Evolutionary conservation across 1,140 invertebrate species (phyloP).

Genomic region (Ceratina calcarata): DNA sequence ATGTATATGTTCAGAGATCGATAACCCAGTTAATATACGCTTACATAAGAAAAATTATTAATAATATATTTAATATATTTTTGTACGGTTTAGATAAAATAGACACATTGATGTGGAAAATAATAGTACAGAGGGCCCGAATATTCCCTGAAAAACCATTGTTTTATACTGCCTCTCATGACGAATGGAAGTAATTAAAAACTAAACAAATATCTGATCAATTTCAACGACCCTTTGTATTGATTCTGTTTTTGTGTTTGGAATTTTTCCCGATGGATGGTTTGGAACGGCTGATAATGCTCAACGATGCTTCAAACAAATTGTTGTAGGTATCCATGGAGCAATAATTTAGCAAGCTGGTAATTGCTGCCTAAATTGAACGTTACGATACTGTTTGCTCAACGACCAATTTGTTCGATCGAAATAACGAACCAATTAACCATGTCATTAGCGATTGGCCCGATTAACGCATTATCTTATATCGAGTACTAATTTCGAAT

Average conservation of each 20-base stretch:
- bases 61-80: too few relatives aligned
- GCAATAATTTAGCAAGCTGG: constrained; percentile 13
- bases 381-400: not conserved
- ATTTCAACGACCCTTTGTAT: too few relatives aligned
- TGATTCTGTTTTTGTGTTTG: not conserved
- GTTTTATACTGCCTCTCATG: too few relatives aligned
- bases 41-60: too few relatives aligned
- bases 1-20: not conserved
- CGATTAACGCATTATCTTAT: not conserved
- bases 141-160: too few relatives aligned
- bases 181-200: too few relatives aligned
- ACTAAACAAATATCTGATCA: too few relatives aligned
- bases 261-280: too few relatives aligned
- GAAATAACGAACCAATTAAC: constrained; percentile 7
- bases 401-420: constrained; percentile 3
- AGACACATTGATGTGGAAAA: too few relatives aligned
- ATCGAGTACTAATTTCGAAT: constrained; percentile 1
- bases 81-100: too few relatives aligned
- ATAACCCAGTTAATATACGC: not conserved
- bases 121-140: too few relatives aligned
- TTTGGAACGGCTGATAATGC: not conserved
- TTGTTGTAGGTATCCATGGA: not conserved
- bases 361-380: constrained; percentile 15
- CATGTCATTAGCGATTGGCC: constrained; percentile 9
- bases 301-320: not conserved